phyloP scores from a whole-genome alignment of 2,797 vertebrate genomes.

The Microhierax caerulescens region DNA sequence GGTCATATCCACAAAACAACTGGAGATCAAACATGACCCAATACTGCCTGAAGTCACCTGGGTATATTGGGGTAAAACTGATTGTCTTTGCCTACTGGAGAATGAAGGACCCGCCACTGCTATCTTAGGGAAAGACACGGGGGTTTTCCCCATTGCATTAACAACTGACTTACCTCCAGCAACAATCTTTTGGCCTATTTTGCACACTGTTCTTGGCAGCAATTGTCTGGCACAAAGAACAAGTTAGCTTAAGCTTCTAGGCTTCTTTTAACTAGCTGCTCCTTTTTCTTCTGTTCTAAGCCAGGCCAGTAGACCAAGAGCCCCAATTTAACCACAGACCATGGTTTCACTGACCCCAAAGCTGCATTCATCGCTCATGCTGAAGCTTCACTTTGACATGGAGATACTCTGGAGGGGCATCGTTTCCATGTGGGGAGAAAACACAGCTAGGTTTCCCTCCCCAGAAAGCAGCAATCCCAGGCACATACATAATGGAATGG shows the following conservation, averaged over 20 bases:
- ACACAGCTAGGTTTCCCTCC: neutral
- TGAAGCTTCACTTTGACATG: neutral
- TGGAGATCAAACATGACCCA: neutral
- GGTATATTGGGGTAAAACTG: neutral
- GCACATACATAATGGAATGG: slow-evolving; percentile 8
- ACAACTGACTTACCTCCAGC: neutral
- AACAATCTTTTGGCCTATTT: neutral
- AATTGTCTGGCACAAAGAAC: neutral
- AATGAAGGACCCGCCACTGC: neutral
- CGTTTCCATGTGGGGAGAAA: slow-evolving; percentile 57
- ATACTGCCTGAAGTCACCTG: neutral
- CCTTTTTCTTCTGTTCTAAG: neutral
- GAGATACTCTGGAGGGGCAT: slow-evolving; percentile 60
- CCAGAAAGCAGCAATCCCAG: neutral
- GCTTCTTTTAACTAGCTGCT: neutral
- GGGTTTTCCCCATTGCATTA: neutral
- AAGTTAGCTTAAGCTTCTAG: neutral
- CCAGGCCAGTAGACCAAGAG: neutral
- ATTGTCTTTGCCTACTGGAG: neutral
- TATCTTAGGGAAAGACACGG: neutral
- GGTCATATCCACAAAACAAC: neutral
- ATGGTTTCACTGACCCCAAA: neutral
- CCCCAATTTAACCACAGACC: neutral
- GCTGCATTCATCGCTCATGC: neutral
- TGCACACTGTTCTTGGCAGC: neutral